Percentiles rank a stretch among this genome's conserved stretches.
Conservation (phyloP, 2,113 vertebrate species). For the Thryonomys swinderianus region DNA sequence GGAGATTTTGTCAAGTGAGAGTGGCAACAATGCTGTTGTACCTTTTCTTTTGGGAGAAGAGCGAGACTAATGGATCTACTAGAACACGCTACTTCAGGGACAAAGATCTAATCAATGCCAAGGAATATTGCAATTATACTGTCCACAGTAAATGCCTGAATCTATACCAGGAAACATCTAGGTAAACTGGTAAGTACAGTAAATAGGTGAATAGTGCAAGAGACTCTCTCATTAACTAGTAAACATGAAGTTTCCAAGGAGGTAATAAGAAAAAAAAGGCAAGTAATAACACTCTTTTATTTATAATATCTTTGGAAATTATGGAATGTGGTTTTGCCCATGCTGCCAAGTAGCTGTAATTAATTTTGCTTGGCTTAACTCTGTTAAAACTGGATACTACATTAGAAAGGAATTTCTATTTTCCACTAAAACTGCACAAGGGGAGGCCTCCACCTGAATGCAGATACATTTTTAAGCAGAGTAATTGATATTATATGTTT, state of each 20-base stretch:
- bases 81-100: not conserved
- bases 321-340: conserved; percentile 31
- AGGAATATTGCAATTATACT: not conserved
- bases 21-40: not conserved
- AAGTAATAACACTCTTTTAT: not conserved
- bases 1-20: not conserved
- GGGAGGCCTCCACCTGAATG: not conserved
- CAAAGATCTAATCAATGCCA: not conserved
- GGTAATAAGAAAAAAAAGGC: not conserved
- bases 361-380: conserved; percentile 41
- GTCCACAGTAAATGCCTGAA: not conserved
- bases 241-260: not conserved
- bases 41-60: not conserved
- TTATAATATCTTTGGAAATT: not conserved
- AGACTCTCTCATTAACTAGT: not conserved
- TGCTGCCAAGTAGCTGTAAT: conserved; percentile 25
- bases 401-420: conserved; percentile 55
- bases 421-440: not conserved
- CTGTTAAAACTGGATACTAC: conserved; percentile 2
- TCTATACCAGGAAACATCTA: not conserved
- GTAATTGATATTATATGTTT: not conserved
- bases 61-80: not conserved
- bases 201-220: not conserved
- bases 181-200: not conserved
- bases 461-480: not conserved